Base-by-base conservation (phyloP, 1,140 invertebrate species). In the Drosophila rufa region DNA sequence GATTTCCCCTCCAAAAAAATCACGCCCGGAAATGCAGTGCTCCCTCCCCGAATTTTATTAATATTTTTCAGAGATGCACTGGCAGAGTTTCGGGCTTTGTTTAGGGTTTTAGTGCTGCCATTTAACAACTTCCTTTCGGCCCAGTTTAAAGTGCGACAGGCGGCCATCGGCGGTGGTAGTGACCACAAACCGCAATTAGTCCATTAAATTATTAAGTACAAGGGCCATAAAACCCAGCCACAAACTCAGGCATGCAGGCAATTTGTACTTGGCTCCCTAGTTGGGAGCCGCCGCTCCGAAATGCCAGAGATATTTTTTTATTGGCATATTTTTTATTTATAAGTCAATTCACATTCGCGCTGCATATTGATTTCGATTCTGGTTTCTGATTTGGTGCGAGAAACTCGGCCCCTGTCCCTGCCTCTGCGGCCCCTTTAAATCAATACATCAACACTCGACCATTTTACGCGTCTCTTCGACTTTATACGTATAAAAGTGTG, bases 171-270 rank as follows among this genome's bases (percentile, higher is more conserved):
- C 9, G 27, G 3, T 9, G 33, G 33, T 30, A 58, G 47, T 77
- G 64, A 68, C 70, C 79, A 67, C 64, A 61, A 79, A 84, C 84
- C 84, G 85, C 84, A 89, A 87, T 90, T 89, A 89, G 85, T 78
- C 64, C 77, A 75, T 69, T 50, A 80, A 89, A 80, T 84, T 71
- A 87, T 75, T 79, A 87, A 89, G 77, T 89, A 84, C 84, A 84
- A 75, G 79, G 81, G 43, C 65, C 55, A 74, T 74, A 73, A 61
- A 57, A 47, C 9, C 14, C 19, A 60, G 64, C 68, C 73, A 84
- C 75, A 17, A 56, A 42, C 66, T 15, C 11, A 22, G 8, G 36
- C 53, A 40, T 56, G 36, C 19, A 19, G 50, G 45, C 64, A 65
- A 47, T 60, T 66, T 61, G 73, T 82, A 67, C 51, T 65, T 50